A percentile compares a stretch with the other conserved stretches of the same genome.
phyloP scores from a whole-genome alignment of 2,888 invertebrate genomes.

The Thelaira solivaga region DNA sequence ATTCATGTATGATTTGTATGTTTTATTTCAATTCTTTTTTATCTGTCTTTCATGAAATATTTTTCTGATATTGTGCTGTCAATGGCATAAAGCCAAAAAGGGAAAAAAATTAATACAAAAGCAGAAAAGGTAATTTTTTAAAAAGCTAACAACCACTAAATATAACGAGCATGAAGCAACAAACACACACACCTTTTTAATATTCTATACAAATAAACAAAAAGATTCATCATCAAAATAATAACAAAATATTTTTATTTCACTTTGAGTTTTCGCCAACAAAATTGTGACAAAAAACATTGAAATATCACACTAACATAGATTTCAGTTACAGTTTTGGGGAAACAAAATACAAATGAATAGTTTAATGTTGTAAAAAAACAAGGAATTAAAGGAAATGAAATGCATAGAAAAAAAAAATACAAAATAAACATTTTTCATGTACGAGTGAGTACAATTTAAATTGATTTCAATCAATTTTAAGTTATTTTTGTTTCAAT shows the following conservation, averaged over 20 bases:
- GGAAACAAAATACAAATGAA: not conserved
- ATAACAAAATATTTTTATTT: not conserved
- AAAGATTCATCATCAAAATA: conserved; percentile 4
- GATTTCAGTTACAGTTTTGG: not conserved
- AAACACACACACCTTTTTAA: not conserved
- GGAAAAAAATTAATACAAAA: not conserved
- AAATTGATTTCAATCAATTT: conserved; percentile 2
- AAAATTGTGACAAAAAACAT: not conserved
- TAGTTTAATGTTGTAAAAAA: not conserved
- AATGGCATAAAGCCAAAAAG: conserved; percentile 32
- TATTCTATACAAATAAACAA: not conserved
- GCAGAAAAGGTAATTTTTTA: conserved; percentile 15
- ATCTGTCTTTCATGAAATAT: conserved; percentile 6
- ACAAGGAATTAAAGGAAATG: not conserved
- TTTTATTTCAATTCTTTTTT: conserved; percentile 22
- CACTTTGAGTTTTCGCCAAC: conserved; percentile 14
- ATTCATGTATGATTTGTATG: conserved; percentile 15
- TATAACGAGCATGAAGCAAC: not conserved
- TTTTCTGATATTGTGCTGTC: conserved; percentile 4
- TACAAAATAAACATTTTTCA: not conserved
- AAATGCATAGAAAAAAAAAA: not conserved
- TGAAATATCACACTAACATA: conserved; percentile 22
- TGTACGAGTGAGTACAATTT: too few relatives aligned
- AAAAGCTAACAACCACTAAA: conserved; percentile 5
- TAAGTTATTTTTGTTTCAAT: not conserved